These are phyloP conservation scores for Macrobrachium rosenbergii DNA, from an alignment of 1,140 invertebrate genomes.

Conservation along the genomic window DNA sequence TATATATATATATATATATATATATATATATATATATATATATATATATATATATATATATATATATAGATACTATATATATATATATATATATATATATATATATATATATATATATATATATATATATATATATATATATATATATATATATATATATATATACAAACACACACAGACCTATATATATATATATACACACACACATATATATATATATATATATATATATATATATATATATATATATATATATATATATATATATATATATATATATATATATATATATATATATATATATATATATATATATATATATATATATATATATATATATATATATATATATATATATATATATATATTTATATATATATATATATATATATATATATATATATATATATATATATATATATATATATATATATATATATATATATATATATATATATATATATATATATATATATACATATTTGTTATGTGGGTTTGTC, in stretches of 20 bases:
- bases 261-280: background rate
- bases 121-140: too few species aligned
- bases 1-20: too few species aligned
- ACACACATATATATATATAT: background rate
- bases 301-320: background rate
- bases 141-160: too few species aligned
- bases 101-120: too few species aligned
- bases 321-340: too few species aligned
- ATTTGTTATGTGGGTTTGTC: too few species aligned
- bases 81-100: too few species aligned
- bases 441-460: background rate
- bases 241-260: background rate
- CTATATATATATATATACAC: background rate
- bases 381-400: background rate
- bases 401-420: background rate
- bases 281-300: background rate
- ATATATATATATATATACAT: background rate
- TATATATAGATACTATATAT: too few species aligned
- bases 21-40: too few species aligned
- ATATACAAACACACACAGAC: too few species aligned
- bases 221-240: background rate
- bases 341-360: too few species aligned
- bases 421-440: background rate
- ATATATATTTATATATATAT: constrained; percentile 1
- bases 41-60: too few species aligned